phyloP scores from a whole-genome alignment of 1,140 invertebrate species.

The Homarus americanus region DNA sequence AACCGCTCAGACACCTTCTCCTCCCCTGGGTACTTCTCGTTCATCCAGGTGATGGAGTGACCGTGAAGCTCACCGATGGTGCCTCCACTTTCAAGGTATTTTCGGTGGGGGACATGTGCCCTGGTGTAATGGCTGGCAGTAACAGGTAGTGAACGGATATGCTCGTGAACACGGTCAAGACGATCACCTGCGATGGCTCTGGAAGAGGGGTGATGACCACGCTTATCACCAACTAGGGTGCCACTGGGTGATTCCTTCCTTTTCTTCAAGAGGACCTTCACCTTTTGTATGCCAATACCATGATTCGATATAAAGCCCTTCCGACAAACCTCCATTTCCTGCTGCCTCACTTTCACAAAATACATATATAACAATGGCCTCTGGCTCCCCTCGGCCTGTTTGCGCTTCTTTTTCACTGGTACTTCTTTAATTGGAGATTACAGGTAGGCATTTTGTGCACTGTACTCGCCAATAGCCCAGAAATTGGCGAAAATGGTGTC shows the following conservation, averaged over 20 bases:
- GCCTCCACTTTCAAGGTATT: slow-evolving; percentile 5
- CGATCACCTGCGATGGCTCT: neutral
- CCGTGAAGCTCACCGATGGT: neutral
- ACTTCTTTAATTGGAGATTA: neutral
- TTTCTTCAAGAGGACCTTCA: neutral
- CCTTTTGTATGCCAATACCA: neutral
- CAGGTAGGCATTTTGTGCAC: slow-evolving; percentile 7
- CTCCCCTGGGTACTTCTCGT: neutral
- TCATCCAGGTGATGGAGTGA: neutral
- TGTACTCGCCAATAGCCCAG: slow-evolving; percentile 5
- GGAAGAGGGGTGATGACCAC: neutral
- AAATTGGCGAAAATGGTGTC: neutral
- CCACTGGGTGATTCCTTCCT: slow-evolving; percentile 22
- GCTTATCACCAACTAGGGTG: neutral
- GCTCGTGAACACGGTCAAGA: neutral
- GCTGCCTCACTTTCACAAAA: slow-evolving; percentile 2
- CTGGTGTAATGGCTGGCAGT: neutral
- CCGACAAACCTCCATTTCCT: neutral
- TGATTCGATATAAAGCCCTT: neutral
- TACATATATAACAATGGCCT: neutral
- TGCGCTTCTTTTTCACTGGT: neutral
- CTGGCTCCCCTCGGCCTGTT: neutral
- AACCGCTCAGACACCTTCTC: neutral
- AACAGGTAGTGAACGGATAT: neutral
- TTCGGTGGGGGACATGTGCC: neutral